Base-by-base conservation (phyloP, 2,888 invertebrate species). In the Sclerodermus sp. region DNA sequence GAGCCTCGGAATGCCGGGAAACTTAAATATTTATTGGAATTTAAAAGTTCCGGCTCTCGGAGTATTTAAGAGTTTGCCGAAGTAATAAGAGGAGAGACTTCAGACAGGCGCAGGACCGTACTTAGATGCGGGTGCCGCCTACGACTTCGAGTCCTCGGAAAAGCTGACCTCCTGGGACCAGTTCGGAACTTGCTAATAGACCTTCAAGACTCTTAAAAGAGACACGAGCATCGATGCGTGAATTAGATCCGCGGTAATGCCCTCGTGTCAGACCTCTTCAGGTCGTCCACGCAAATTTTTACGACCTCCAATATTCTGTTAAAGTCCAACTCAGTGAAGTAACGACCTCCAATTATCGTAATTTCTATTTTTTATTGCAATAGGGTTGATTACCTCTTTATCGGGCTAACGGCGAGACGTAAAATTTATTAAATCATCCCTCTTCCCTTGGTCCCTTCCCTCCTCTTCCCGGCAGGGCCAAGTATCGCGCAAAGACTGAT, bases 21-120 rank as follows among this genome's bases (percentile, higher is more conserved):
- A 70, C 67, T 73, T 72, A 68, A 70, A 73, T 71, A 74, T 74
- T 73, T 73, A 72, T 72, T 70, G 71, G 67, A 72, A 74, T 73
- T 73, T 72, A 68, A 71, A 72, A 73, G 67, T 71, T 70, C 51
- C 50, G 43, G 56, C 58, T 57, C 64, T 54, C 47, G 63, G 67
- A 67, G 72, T 71, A 71, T 72, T 73, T 70, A 72, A 71, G 68
- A 72, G 67, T 74, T 70, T 64, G 57, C 57, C 53, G 55, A 67
- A 71, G 73, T 70, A 68, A 68, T 71, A 67, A 68, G 63, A 66
- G 55, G 59, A 58, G 52, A 49, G 44, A 42, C 18, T 39, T 39
- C 34, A 34, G 34, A 34, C n/a, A 34, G 34, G 34, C 13, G 12
- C 4, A 34, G 10, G 16, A 17, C 16, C 10, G 38, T 38, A 38